Evolutionary conservation across 1,140 invertebrate species (phyloP).

Genomic region (Hyphantria cunea): DNA sequence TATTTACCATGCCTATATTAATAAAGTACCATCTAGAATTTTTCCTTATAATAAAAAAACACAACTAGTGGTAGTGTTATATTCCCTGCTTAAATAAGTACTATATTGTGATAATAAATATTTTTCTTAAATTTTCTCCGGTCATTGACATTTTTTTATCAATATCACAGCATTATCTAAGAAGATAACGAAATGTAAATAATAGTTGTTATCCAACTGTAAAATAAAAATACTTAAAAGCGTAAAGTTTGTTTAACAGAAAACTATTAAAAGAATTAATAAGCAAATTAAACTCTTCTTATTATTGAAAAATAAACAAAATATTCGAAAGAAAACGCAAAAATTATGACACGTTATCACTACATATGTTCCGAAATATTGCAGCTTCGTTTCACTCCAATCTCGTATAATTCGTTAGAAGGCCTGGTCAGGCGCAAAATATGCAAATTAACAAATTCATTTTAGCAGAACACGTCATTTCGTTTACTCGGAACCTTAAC

Average conservation of each 20-base stretch:
- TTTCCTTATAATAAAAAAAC: no score
- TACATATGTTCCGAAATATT: background rate
- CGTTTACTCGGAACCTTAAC: slow-evolving; percentile 50
- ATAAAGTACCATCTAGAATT: no score
- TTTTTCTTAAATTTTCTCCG: background rate
- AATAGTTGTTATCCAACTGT: background rate
- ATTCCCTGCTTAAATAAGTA: background rate
- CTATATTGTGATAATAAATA: background rate
- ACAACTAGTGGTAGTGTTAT: no score
- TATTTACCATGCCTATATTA: no score
- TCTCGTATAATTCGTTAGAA: slow-evolving; percentile 6
- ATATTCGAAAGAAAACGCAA: background rate
- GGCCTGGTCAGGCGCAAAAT: slow-evolving; percentile 7
- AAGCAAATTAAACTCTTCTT: background rate
- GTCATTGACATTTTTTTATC: slow-evolving; percentile 26
- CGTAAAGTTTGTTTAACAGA: no score
- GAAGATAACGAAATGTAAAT: slow-evolving; percentile 18
- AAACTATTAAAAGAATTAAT: no score
- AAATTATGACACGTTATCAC: background rate
- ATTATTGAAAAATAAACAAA: slow-evolving; percentile 11
- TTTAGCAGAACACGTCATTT: slow-evolving; percentile 58
- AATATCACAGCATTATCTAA: slow-evolving; percentile 6
- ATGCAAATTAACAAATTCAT: slow-evolving; percentile 35
- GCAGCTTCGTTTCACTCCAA: background rate
- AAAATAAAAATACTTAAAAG: no score